Conservation (phyloP, 2,888 invertebrate species). For the Lycaena phlaeas region DNA sequence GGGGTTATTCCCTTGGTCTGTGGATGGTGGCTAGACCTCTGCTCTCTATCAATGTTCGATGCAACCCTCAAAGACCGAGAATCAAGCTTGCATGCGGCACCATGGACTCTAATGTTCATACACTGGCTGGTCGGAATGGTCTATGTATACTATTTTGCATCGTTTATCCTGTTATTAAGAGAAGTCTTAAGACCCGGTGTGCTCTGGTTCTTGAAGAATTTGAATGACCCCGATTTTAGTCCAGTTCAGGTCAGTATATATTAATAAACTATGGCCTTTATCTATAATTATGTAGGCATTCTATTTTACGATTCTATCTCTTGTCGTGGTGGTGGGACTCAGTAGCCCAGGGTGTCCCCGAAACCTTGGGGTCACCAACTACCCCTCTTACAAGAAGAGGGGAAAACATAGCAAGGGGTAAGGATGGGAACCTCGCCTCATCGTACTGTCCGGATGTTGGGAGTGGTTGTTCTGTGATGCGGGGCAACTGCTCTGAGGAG, state of each 20-base stretch:
- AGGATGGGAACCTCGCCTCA: too few species aligned
- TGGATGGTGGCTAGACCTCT: slow-evolving; percentile 99
- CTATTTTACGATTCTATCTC: too few species aligned
- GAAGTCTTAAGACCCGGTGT: slow-evolving; percentile 98
- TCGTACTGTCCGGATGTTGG: too few species aligned
- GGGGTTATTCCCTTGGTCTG: slow-evolving; percentile 97
- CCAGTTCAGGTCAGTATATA: slow-evolving; percentile 85
- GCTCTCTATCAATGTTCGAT: slow-evolving; percentile 93
- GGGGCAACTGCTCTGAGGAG: too few species aligned
- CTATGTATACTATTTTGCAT: slow-evolving; percentile 99
- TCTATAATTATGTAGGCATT: too few species aligned
- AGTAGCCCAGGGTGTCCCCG: too few species aligned
- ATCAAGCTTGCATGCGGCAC: slow-evolving; percentile 89
- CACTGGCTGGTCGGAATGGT: slow-evolving; percentile 99
- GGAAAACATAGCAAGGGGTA: too few species aligned
- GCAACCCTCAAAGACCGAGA: slow-evolving; percentile 91
- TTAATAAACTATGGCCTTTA: too few species aligned
- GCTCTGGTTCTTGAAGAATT: slow-evolving; percentile 96
- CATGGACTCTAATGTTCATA: slow-evolving; percentile 97
- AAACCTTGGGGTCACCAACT: too few species aligned
- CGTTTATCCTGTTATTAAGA: slow-evolving; percentile 91
- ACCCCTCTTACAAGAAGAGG: too few species aligned
- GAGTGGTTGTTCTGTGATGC: too few species aligned
- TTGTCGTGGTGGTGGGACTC: too few species aligned
- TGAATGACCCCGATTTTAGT: slow-evolving; percentile 99